A percentile compares a stretch with the other conserved stretches of the same genome.
Conservation (phyloP, 30 jellyfish, hydroid and myxozoan genomes). For the Hydra vulgaris region DNA sequence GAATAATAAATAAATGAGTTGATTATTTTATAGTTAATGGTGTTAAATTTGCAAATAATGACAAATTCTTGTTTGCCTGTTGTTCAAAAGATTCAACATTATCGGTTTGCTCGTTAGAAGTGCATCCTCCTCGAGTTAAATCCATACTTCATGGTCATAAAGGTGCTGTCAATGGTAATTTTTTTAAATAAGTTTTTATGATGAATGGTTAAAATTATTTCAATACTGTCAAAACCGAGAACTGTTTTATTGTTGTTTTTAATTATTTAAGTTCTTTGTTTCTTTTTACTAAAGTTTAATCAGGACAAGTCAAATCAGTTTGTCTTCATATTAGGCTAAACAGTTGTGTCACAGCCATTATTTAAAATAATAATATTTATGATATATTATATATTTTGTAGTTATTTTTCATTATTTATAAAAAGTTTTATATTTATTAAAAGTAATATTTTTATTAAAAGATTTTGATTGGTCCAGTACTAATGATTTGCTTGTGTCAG, state of each 20-base stretch:
- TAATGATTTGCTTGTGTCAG: slow-evolving; percentile 73
- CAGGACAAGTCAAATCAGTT: too few species aligned
- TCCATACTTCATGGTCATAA: slow-evolving; percentile 84
- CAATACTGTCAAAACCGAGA: too few species aligned
- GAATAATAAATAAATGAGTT: too few species aligned
- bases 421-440: not conserved
- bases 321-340: too few species aligned
- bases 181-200: too few species aligned
- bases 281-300: not conserved
- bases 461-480: slow-evolving; percentile 94
- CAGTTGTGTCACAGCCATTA: too few species aligned
- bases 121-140: slow-evolving; percentile 78
- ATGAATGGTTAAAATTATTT: too few species aligned
- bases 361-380: too few species aligned
- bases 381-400: too few species aligned
- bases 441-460: slow-evolving; percentile 1
- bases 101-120: slow-evolving; percentile 61
- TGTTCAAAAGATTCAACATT: slow-evolving; percentile 76
- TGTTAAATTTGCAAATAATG: slow-evolving; percentile 84
- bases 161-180: slow-evolving; percentile 51
- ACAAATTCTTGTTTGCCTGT: slow-evolving; percentile 67
- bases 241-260: too few species aligned
- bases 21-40: slow-evolving; percentile 57
- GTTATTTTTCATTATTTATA: not conserved
- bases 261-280: not conserved